Evolutionary conservation across 2,113 vertebrate genomes (phyloP).

Genomic region (Nothoprocta pentlandii): DNA sequence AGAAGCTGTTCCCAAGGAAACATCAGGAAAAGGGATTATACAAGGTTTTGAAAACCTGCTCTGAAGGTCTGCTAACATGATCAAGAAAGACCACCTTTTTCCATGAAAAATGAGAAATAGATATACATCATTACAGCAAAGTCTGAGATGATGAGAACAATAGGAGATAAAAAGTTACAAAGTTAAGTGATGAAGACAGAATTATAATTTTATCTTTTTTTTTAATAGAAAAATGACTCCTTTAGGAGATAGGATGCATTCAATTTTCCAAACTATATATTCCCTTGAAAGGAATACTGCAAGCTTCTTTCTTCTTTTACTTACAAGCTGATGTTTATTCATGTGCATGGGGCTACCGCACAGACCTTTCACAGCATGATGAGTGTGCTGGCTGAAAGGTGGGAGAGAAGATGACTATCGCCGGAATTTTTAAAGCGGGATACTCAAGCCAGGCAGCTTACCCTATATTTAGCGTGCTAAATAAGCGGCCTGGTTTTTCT

Average conservation of each 20-base stretch:
- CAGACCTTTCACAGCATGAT: constrained; percentile 61
- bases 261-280: constrained; percentile 43
- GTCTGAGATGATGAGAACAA: not conserved
- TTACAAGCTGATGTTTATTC: constrained; percentile 57
- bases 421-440: constrained; percentile 62
- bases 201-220: not conserved
- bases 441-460: constrained; percentile 61
- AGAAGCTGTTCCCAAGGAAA: constrained; percentile 47
- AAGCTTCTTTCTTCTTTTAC: constrained; percentile 15
- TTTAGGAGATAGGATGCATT: constrained; percentile 19
- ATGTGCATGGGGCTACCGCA: constrained; percentile 34
- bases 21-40: constrained; percentile 35
- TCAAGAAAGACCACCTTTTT: constrained; percentile 21
- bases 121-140: not conserved
- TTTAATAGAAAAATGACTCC: constrained; percentile 8
- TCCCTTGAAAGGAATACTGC: constrained; percentile 25
- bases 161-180: not conserved
- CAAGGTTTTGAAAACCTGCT: constrained; percentile 37
- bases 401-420: constrained; percentile 50
- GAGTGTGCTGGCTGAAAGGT: constrained; percentile 50
- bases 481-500: constrained; percentile 34
- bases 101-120: constrained; percentile 23
- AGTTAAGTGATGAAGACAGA: not conserved
- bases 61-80: not conserved
- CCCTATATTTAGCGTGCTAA: constrained; percentile 71